These are phyloP conservation scores for Lampris incognitus DNA, from an alignment of 2,113 vertebrate genomes.

Conservation along the genomic window DNA sequence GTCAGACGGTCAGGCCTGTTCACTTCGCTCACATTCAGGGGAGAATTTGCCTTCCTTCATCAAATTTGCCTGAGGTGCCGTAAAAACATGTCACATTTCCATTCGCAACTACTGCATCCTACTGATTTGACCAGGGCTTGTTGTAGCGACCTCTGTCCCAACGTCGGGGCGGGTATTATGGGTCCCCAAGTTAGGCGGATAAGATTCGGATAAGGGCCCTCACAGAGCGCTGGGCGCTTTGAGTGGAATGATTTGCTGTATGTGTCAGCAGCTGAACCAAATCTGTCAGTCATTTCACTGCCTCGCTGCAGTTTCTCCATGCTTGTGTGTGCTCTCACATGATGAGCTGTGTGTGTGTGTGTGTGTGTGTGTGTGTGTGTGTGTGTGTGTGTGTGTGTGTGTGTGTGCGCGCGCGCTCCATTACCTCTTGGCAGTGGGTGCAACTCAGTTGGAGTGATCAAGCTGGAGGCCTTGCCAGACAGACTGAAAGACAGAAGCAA, in stretches of 20 bases:
- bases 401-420: neutral
- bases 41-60: constrained; percentile 24
- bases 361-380: constrained; percentile 1
- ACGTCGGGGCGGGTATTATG: constrained; percentile 38
- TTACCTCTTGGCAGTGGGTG: neutral
- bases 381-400: neutral
- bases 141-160: constrained; percentile 38
- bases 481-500: constrained; percentile 50
- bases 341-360: neutral
- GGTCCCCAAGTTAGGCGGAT: constrained; percentile 12
- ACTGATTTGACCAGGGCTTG: constrained; percentile 43
- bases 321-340: constrained; percentile 27
- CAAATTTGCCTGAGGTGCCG: constrained; percentile 40
- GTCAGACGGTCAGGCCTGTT: constrained; percentile 39
- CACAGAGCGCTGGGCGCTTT: constrained; percentile 30
- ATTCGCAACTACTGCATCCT: constrained; percentile 45
- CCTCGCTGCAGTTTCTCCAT: constrained; percentile 33
- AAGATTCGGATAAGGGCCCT: constrained; percentile 36
- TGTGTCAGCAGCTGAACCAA: constrained; percentile 54
- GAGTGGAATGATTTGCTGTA: constrained; percentile 37
- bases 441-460: constrained; percentile 29
- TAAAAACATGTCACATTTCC: constrained; percentile 26
- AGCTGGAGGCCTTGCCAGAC: constrained; percentile 24
- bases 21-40: constrained; percentile 61
- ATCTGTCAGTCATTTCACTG: constrained; percentile 59